These are phyloP conservation scores for Cydia pomonella DNA, from an alignment of 1,140 invertebrate genomes.

Conservation along the genomic window DNA sequence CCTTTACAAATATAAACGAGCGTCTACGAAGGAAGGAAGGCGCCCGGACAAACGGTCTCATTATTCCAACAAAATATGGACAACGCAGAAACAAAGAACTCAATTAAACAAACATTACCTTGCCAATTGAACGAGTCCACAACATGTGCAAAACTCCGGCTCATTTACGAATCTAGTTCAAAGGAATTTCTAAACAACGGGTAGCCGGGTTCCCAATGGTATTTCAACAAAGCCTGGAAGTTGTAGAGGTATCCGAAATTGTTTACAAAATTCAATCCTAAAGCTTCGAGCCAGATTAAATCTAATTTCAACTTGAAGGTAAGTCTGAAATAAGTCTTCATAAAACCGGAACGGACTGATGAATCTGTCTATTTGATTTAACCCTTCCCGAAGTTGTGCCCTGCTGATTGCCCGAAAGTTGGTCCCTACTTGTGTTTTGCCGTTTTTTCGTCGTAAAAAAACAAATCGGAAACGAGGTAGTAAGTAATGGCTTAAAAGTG, in stretches of 20 bases:
- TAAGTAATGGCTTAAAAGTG: constrained; percentile 75
- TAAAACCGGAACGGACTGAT: constrained; percentile 72
- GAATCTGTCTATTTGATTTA: constrained; percentile 71
- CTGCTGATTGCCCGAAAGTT: constrained; percentile 79
- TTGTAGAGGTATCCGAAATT: constrained; percentile 79
- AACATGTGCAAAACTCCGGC: constrained; percentile 62
- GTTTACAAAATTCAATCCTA: constrained; percentile 81
- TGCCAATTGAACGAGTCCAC: constrained; percentile 53
- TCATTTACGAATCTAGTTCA: constrained; percentile 75
- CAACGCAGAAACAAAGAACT: constrained; percentile 38
- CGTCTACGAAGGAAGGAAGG: background rate
- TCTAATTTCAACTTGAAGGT: constrained; percentile 81
- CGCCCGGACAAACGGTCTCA: background rate
- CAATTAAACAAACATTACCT: constrained; percentile 62
- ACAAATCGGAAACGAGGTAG: constrained; percentile 75
- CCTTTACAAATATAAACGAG: background rate
- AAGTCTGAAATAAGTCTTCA: constrained; percentile 81
- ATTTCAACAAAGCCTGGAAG: constrained; percentile 78
- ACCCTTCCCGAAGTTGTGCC: constrained; percentile 73
- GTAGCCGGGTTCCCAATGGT: constrained; percentile 74
- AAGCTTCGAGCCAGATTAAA: constrained; percentile 80
- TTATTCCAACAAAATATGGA: constrained; percentile 24
- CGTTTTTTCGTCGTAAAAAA: constrained; percentile 69
- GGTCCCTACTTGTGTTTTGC: constrained; percentile 65
- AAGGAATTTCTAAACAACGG: constrained; percentile 76